A percentile compares a stretch with the other conserved stretches of the same genome.
Evolutionary conservation across 30 jellyfish, hydroid and myxozoan species (phyloP).

Genomic region (Pseudorhiza aurosa): DNA sequence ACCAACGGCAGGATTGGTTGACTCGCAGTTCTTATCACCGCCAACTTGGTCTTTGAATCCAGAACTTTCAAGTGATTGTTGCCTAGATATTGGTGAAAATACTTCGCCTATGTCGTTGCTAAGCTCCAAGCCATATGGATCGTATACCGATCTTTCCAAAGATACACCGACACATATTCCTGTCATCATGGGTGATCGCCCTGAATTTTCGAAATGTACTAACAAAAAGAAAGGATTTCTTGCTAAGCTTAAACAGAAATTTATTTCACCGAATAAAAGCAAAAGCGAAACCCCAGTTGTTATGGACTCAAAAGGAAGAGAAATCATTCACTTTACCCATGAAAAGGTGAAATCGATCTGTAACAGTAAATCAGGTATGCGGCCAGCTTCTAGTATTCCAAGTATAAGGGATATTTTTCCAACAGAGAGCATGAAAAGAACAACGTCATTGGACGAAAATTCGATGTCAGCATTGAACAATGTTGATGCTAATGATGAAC

Average conservation of each 20-base stretch:
- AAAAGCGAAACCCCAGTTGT: conserved; percentile 26
- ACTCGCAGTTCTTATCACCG: conserved; percentile 30
- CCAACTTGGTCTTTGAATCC: conserved; percentile 22
- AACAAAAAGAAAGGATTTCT: conserved; percentile 60
- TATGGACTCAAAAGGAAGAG: conserved; percentile 66
- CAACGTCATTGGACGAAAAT: conserved; percentile 68
- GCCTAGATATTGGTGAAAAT: neutral
- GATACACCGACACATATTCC: conserved; percentile 56
- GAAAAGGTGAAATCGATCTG: conserved; percentile 38
- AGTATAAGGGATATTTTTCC: conserved; percentile 16
- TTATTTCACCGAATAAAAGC: conserved; percentile 37
- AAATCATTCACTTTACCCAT: conserved; percentile 64
- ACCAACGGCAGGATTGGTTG: neutral
- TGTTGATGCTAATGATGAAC: neutral
- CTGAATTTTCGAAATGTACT: conserved; percentile 12
- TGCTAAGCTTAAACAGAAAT: conserved; percentile 42
- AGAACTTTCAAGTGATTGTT: neutral
- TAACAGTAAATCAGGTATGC: neutral
- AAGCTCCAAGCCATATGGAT: conserved; percentile 50
- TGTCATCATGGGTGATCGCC: conserved; percentile 63
- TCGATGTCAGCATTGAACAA: conserved; percentile 45
- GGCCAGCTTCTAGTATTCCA: conserved; percentile 48
- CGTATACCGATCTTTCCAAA: conserved; percentile 58
- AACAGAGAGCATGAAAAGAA: conserved; percentile 33
- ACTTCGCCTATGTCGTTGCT: conserved; percentile 11